Base-by-base conservation (phyloP, 2,797 vertebrate genomes). In the Alfaro cultratus region DNA sequence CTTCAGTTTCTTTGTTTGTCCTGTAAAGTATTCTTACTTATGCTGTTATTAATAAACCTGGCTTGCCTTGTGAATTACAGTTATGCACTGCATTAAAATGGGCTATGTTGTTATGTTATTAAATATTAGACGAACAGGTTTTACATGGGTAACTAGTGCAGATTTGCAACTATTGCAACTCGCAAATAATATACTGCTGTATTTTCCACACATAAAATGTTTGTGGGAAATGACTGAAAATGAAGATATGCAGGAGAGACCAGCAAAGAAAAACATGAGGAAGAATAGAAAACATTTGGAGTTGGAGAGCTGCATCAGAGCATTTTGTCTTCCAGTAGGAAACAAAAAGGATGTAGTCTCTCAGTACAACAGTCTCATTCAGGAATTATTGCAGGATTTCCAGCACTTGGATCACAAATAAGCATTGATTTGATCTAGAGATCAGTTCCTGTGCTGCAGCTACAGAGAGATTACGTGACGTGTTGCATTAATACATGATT, bases 281-380 rank as follows among this genome's bases (percentile, higher is more conserved):
- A 45, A 29, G 39, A 68, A 73, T 12, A 68, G 23, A 67, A 75
- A 62, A n/a, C 85, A 86, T 81, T 91, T 88, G 80, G 89, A 83
- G n/a, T 57, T 62, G 62, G 82, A 89, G 78, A 43, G 82, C 62
- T 75, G 82, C 71, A 43, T 73, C 36, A 73, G 74, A 82, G 92
- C 86, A 83, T 89, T 89, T 93, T 92, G 86, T 95, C 93, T 91
- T 77, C 82, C 86, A 82, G 90, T 78, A 91, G 85, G 89, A 93
- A 96, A 96, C 95, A 96, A 94, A 92, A 81, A 91, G 75, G 92
- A 92, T 79, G 77, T 87, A 90, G 90, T 94, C 80, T 34, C 86
- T 86, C 80, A 89, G 88, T 81, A 81, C 86, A 85, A 79, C 88
- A 34, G 57, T 87, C 90, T 89, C 91, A 78, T 91, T 93, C 89